phyloP scores from a whole-genome alignment of 2,113 vertebrate species.

The Dromiciops gliroides region DNA sequence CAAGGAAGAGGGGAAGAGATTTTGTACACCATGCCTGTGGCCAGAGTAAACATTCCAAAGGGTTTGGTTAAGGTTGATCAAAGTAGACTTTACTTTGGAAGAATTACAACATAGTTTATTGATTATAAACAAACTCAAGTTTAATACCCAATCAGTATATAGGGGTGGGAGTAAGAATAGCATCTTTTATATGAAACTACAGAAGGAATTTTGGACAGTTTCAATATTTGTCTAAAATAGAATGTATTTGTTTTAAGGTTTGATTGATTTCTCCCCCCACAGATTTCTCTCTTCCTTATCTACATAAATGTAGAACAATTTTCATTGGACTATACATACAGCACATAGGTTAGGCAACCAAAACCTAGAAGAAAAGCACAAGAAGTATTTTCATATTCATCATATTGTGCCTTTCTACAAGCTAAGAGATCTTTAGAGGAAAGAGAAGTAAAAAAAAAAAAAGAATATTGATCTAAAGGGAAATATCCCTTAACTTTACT shows the following conservation, averaged over 20 bases:
- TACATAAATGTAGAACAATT: constrained; percentile 2
- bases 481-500: background rate
- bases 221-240: background rate
- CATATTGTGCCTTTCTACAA: background rate
- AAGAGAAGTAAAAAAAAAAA: background rate
- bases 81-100: background rate
- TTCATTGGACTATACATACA: constrained; percentile 20
- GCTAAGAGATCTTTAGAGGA: constrained; percentile 1
- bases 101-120: constrained; percentile 9
- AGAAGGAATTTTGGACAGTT: background rate
- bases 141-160: background rate
- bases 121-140: background rate
- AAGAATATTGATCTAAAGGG: background rate
- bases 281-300: constrained; percentile 11
- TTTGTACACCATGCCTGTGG: background rate
- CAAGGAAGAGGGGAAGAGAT: background rate
- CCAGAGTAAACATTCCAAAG: background rate
- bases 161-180: constrained; percentile 12
- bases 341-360: background rate
- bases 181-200: background rate
- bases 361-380: background rate
- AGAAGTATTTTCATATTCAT: background rate
- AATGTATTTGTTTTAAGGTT: constrained; percentile 13
- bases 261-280: constrained; percentile 17
- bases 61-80: constrained; percentile 21